Evolutionary conservation across 2,888 invertebrate species (phyloP).

Genomic region (Heliconius aoede): DNA sequence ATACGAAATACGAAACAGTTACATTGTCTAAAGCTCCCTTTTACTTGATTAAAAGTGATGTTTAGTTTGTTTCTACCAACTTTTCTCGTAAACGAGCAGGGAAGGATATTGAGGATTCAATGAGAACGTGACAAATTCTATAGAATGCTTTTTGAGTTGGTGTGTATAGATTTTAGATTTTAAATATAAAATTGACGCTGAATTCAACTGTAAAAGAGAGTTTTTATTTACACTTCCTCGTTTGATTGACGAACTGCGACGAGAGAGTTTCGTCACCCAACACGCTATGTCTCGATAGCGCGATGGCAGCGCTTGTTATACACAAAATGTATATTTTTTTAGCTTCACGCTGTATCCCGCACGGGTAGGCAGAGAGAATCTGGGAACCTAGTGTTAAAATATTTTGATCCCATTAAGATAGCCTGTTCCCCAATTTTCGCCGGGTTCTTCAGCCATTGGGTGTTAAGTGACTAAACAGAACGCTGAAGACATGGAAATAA

Average conservation of each 20-base stretch:
- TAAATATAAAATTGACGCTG: background rate
- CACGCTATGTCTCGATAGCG: too few species aligned
- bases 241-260: too few species aligned
- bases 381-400: background rate
- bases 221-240: too few species aligned
- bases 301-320: too few species aligned
- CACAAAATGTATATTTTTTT: too few species aligned
- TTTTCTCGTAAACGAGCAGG: constrained; percentile 13
- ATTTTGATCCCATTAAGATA: background rate
- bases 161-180: background rate
- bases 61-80: constrained; percentile 8
- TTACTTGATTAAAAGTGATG: constrained; percentile 46
- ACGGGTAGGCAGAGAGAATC: background rate
- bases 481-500: too few species aligned
- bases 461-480: too few species aligned
- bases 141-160: background rate
- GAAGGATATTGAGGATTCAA: constrained; percentile 17
- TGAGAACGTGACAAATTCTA: background rate
- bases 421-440: too few species aligned
- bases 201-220: too few species aligned
- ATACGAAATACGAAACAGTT: constrained; percentile 42
- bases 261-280: too few species aligned
- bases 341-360: too few species aligned
- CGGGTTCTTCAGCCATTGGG: too few species aligned
- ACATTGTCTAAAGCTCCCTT: constrained; percentile 46